Percentiles rank a stretch among this genome's conserved stretches.
Conservation (phyloP, 1,140 invertebrate species). For the Rhopalosiphum maidis region DNA sequence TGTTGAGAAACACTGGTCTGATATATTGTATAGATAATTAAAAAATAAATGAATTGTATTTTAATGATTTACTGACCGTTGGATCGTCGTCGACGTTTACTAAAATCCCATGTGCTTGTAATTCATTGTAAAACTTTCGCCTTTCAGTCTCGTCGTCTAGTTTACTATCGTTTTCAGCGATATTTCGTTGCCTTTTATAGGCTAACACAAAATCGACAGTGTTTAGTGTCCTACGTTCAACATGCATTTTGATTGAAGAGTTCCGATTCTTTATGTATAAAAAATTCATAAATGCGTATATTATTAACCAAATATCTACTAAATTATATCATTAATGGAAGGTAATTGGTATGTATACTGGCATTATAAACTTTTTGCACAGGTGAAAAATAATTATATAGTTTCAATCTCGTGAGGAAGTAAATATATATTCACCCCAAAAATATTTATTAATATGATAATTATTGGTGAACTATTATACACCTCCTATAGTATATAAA, state of each 20-base stretch:
- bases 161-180: background rate
- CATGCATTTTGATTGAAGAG: background rate
- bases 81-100: slow-evolving; percentile 33
- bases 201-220: slow-evolving; percentile 37
- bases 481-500: background rate
- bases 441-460: background rate
- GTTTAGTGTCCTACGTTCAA: background rate
- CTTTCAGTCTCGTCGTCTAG: background rate
- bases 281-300: background rate
- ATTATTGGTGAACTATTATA: background rate
- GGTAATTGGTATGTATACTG: background rate
- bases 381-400: background rate
- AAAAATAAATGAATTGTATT: background rate
- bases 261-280: background rate
- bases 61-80: slow-evolving; percentile 38
- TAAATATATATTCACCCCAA: background rate
- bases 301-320: background rate
- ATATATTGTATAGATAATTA: background rate
- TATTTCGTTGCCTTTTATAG: background rate
- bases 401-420: background rate
- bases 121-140: background rate
- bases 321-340: background rate
- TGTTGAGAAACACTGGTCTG: background rate
- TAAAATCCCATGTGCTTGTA: background rate
- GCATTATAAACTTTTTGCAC: background rate